Percentiles rank a stretch among this genome's conserved stretches.
Evolutionary conservation across 2,113 vertebrate species (phyloP).

Genomic region (Rhabdomys dilectus): DNA sequence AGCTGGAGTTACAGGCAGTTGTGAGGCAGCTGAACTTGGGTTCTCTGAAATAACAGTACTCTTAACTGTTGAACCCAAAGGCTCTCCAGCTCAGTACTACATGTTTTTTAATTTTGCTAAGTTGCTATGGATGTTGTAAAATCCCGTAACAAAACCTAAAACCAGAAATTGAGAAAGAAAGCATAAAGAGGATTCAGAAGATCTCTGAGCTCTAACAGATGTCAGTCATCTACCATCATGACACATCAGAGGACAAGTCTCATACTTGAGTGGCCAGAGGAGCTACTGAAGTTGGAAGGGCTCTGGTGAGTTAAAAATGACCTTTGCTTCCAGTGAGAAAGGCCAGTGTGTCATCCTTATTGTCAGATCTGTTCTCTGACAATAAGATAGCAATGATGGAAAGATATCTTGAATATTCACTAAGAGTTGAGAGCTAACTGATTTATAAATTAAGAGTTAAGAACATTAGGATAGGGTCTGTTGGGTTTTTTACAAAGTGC

Average conservation of each 20-base stretch:
- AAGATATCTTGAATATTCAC: not conserved
- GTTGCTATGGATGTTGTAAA: not conserved
- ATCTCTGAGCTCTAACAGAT: not conserved
- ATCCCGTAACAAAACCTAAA: not conserved
- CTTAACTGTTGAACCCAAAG: too few relatives aligned
- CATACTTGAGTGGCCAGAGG: not conserved
- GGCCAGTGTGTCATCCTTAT: not conserved
- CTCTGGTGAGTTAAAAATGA: not conserved
- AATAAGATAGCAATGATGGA: not conserved
- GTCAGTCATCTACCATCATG: not conserved
- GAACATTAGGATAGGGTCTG: not conserved
- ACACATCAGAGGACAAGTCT: not conserved
- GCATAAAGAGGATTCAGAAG: not conserved
- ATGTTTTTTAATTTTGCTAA: not conserved
- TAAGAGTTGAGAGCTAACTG: not conserved
- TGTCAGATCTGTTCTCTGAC: too few relatives aligned
- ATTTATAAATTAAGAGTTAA: slow-evolving; percentile 1
- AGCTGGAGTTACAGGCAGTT: not conserved
- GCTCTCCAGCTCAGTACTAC: not conserved
- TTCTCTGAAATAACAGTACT: not conserved
- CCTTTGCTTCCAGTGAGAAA: slow-evolving; percentile 6
- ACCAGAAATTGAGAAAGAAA: not conserved
- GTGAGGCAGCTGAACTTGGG: not conserved
- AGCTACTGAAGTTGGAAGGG: not conserved
- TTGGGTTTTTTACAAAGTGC: not conserved